Conservation (phyloP, 2,888 invertebrate genomes). For the Acronicta leporina region DNA sequence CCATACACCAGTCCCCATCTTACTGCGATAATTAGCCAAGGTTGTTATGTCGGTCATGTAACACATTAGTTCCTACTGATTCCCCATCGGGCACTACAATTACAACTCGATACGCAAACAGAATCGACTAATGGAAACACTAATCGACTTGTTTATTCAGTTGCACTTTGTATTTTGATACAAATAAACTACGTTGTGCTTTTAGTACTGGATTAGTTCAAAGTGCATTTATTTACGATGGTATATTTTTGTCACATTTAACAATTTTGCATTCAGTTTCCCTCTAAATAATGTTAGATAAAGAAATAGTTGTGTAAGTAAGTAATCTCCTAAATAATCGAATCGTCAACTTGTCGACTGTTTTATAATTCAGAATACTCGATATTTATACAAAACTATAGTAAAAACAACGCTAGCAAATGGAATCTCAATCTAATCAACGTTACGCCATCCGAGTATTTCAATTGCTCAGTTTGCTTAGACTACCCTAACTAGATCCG, state of each 20-base stretch:
- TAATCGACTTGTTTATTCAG: slow-evolving; percentile 8
- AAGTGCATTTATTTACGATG: neutral
- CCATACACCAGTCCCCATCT: slow-evolving; percentile 3
- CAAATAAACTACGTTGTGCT: neutral
- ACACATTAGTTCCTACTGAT: slow-evolving; percentile 19
- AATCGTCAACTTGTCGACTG: too few species aligned
- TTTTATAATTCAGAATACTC: neutral
- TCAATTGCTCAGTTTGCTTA: slow-evolving; percentile 44
- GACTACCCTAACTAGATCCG: slow-evolving; percentile 61
- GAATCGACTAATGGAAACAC: slow-evolving; percentile 17
- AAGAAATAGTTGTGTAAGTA: neutral
- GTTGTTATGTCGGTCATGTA: slow-evolving; percentile 27
- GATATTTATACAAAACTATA: slow-evolving; percentile 4
- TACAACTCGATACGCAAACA: slow-evolving; percentile 12
- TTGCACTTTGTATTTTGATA: neutral
- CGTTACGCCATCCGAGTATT: slow-evolving; percentile 37
- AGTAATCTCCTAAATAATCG: too few species aligned
- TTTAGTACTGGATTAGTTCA: neutral
- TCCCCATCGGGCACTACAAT: slow-evolving; percentile 16
- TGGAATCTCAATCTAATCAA: slow-evolving; percentile 47
- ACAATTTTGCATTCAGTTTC: too few species aligned
- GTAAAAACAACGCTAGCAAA: slow-evolving; percentile 18
- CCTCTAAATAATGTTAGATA: too few species aligned
- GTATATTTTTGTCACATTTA: neutral
- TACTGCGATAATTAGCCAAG: slow-evolving; percentile 22